phyloP scores from a whole-genome alignment of 2,888 invertebrate genomes.

The Noctua fimbriata region DNA sequence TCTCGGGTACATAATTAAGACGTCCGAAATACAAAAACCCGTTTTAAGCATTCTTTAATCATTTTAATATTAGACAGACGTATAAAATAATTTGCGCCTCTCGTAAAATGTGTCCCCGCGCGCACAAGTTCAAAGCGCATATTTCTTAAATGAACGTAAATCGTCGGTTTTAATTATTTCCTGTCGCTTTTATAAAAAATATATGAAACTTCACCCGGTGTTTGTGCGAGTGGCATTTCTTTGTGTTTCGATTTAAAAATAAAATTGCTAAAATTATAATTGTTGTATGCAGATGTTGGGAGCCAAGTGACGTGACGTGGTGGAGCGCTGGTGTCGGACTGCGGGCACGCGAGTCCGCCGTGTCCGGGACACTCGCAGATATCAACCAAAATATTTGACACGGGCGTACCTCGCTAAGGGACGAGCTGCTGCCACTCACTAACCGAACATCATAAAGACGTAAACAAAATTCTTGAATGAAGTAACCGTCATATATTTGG shows the following conservation, averaged over 20 bases:
- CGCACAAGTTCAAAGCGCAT: slow-evolving; percentile 67
- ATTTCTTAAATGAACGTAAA: slow-evolving; percentile 66
- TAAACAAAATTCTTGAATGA: slow-evolving; percentile 45
- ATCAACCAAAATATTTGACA: slow-evolving; percentile 38
- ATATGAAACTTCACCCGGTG: slow-evolving; percentile 52
- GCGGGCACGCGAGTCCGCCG: slow-evolving; percentile 28
- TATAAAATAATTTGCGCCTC: slow-evolving; percentile 65
- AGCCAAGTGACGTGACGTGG: slow-evolving; percentile 56
- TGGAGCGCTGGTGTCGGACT: slow-evolving; percentile 19
- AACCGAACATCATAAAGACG: slow-evolving; percentile 16
- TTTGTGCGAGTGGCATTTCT: slow-evolving; percentile 64
- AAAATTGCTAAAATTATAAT: slow-evolving; percentile 67
- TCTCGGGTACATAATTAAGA: slow-evolving; percentile 26
- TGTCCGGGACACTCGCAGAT: slow-evolving; percentile 19
- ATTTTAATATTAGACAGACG: slow-evolving; percentile 59
- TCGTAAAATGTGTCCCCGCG: slow-evolving; percentile 61
- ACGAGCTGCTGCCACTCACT: slow-evolving; percentile 13
- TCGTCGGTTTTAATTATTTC: slow-evolving; percentile 69
- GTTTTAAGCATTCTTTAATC: slow-evolving; percentile 58
- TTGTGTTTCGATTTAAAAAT: slow-evolving; percentile 69
- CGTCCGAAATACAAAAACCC: slow-evolving; percentile 49
- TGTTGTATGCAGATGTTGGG: slow-evolving; percentile 60
- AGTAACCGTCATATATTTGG: slow-evolving; percentile 48
- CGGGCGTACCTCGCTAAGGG: neutral
- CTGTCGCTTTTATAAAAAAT: slow-evolving; percentile 64